Conservation (phyloP, 2,797 vertebrate species). For the Gallinago stenura region DNA sequence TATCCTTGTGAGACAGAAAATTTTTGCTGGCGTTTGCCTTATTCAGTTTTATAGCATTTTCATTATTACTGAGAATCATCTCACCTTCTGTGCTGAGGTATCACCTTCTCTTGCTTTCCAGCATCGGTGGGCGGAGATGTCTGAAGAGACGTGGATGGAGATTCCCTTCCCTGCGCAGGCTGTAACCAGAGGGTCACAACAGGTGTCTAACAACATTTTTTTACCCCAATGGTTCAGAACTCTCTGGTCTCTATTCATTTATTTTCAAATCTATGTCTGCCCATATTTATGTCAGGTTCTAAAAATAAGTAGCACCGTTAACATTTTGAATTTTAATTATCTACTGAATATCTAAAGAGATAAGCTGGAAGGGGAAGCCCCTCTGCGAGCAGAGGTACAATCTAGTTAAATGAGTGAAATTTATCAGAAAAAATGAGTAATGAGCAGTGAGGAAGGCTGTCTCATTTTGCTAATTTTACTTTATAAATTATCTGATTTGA, state of each 20-base stretch:
- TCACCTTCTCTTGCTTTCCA: background rate
- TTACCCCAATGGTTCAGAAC: background rate
- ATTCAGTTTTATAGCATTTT: background rate
- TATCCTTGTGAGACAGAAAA: background rate
- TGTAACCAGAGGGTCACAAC: background rate
- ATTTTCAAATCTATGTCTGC: background rate
- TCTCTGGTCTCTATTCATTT: background rate
- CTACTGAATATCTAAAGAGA: constrained; percentile 57
- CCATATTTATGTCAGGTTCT: background rate
- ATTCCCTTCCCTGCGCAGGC: background rate
- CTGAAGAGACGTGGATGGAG: background rate
- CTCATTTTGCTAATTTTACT: constrained; percentile 61
- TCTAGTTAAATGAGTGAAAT: constrained; percentile 51
- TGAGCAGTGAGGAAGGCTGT: constrained; percentile 26
- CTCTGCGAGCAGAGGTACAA: constrained; percentile 6
- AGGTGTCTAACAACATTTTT: background rate
- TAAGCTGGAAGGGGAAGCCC: constrained; percentile 57
- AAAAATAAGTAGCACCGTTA: constrained; percentile 28
- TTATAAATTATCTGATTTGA: constrained; percentile 68
- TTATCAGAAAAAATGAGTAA: constrained; percentile 75
- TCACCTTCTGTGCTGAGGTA: background rate
- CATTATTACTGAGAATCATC: background rate
- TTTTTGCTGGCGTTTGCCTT: background rate
- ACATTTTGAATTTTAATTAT: constrained; percentile 63
- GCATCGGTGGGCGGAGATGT: background rate